phyloP scores from a whole-genome alignment of 2,888 invertebrate species.

The Rotaria macrura region DNA sequence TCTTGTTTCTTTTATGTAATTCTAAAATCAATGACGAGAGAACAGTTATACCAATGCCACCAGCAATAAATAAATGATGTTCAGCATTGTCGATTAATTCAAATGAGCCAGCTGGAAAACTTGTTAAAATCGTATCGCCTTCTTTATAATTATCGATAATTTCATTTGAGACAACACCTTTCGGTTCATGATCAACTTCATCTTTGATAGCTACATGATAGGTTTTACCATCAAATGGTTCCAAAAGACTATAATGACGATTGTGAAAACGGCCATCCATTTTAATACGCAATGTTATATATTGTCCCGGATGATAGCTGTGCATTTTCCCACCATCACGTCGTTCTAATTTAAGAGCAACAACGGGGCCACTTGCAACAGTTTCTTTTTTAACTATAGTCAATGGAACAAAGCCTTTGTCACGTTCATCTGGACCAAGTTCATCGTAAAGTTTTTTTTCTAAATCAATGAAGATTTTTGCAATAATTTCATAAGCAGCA shows the following conservation, averaged over 20 bases:
- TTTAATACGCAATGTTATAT: neutral
- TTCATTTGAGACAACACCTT: neutral
- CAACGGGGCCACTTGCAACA: neutral
- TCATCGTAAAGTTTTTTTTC: neutral
- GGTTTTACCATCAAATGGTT: neutral
- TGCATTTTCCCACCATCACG: neutral
- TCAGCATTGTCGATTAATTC: neutral
- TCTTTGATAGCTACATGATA: neutral
- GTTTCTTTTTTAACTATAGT: neutral
- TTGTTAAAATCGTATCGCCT: neutral
- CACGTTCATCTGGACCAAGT: neutral
- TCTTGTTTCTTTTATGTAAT: neutral
- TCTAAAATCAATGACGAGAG: neutral
- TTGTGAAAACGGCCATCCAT: neutral
- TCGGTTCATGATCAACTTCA: neutral
- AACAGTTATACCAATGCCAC: neutral
- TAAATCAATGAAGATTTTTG: neutral
- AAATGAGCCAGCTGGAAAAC: neutral
- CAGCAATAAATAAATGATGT: neutral
- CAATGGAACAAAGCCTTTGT: neutral
- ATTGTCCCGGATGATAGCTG: neutral
- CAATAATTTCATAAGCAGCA: neutral
- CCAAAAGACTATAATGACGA: neutral
- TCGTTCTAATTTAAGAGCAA: neutral
- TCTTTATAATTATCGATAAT: neutral